phyloP scores from a whole-genome alignment of 2,797 vertebrate species.

The Aphelocoma californica region DNA sequence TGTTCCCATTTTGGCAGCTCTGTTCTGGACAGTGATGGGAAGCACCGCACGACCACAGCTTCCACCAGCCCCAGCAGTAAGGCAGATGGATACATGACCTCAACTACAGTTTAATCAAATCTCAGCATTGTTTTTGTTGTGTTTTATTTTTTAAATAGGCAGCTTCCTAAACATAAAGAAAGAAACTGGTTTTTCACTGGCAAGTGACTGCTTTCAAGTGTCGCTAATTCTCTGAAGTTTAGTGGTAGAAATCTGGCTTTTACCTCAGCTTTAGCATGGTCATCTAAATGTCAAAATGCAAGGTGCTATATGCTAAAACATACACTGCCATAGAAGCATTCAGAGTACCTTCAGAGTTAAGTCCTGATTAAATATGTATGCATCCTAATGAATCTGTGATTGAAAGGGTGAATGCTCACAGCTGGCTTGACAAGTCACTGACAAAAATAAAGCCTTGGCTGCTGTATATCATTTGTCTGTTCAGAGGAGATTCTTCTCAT shows the following conservation, averaged over 20 bases:
- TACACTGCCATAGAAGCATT: not conserved
- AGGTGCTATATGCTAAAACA: not conserved
- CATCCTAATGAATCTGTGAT: not conserved
- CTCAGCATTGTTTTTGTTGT: not conserved
- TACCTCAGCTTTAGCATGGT: not conserved
- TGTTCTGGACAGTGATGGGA: not conserved
- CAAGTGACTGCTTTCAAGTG: not conserved
- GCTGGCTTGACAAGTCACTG: not conserved
- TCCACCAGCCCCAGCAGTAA: not conserved
- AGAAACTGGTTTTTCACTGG: not conserved
- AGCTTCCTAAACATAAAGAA: not conserved
- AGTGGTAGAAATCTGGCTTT: not conserved
- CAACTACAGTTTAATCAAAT: not conserved
- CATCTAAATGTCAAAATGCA: not conserved
- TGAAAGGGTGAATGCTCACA: not conserved
- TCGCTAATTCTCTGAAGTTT: not conserved
- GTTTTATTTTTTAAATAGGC: not conserved
- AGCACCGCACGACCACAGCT: rapidly evolving
- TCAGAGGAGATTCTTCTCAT: not conserved
- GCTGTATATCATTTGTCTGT: not conserved
- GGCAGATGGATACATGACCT: not conserved
- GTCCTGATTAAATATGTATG: not conserved
- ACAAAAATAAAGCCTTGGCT: not conserved
- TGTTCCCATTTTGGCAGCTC: not conserved
- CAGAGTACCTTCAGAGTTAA: not conserved